phyloP scores from a whole-genome alignment of 2,888 invertebrate species.

The Caenorhabditis virilis region DNA sequence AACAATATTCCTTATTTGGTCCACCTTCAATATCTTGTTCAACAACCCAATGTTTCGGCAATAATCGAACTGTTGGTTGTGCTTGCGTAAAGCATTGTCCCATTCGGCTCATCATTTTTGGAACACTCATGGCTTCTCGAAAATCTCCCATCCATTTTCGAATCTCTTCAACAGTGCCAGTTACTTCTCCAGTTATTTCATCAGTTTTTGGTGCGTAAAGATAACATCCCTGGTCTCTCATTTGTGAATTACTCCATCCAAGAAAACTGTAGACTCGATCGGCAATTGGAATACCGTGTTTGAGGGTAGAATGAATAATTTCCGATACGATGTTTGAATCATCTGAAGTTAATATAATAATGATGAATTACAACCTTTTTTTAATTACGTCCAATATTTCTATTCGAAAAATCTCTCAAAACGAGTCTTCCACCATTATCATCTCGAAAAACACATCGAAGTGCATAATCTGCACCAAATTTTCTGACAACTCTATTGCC shows the following conservation, averaged over 20 bases:
- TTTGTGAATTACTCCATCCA: conserved; percentile 67
- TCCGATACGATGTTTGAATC: conserved; percentile 39
- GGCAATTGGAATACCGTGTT: conserved; percentile 40
- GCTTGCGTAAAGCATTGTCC: conserved; percentile 70
- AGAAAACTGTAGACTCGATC: conserved; percentile 56
- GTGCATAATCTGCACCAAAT: conserved; percentile 59
- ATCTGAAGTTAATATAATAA: conserved; percentile 16
- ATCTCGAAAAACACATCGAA: conserved; percentile 56
- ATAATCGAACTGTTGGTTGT: conserved; percentile 43
- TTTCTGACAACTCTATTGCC: conserved; percentile 59
- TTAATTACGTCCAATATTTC: conserved; percentile 41
- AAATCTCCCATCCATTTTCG: conserved; percentile 64
- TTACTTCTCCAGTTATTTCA: conserved; percentile 26
- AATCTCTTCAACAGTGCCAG: conserved; percentile 40
- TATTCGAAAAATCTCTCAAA: conserved; percentile 32
- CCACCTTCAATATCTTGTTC: conserved; percentile 49
- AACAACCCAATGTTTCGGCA: conserved; percentile 40
- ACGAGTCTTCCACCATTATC: conserved; percentile 48
- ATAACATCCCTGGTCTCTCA: conserved; percentile 67
- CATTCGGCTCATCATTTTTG: conserved; percentile 69
- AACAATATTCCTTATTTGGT: conserved; percentile 39
- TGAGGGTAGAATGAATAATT: conserved; percentile 43
- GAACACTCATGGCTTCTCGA: conserved; percentile 50
- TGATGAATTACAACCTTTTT: no score
- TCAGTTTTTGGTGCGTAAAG: conserved; percentile 47